phyloP scores from a whole-genome alignment of 2,113 vertebrate species.

The Strix aluco region DNA sequence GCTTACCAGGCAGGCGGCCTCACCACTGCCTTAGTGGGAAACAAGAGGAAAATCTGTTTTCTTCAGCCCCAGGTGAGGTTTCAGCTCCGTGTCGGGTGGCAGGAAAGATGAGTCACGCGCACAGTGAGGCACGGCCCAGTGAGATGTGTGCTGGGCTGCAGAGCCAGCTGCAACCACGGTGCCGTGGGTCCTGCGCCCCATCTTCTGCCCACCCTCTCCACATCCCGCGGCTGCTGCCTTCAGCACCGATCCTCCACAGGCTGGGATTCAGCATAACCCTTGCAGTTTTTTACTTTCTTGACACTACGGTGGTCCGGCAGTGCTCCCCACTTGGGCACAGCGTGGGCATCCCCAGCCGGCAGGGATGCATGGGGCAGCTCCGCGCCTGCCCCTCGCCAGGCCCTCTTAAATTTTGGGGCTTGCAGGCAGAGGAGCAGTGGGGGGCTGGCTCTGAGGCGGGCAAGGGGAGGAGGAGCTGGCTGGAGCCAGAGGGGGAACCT shows the following conservation, averaged over 20 bases:
- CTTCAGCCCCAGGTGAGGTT: not conserved
- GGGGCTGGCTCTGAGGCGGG: accelerated
- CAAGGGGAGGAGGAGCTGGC: not conserved
- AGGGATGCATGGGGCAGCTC: not conserved
- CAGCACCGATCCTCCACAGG: accelerated
- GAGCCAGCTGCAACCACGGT: not conserved
- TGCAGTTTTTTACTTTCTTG: not conserved
- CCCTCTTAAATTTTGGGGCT: not conserved
- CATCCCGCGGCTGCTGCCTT: not conserved
- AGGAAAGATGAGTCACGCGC: not conserved
- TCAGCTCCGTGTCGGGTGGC: accelerated
- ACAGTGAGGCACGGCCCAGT: accelerated
- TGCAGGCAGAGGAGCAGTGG: not conserved
- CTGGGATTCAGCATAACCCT: not conserved
- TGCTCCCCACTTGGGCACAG: accelerated
- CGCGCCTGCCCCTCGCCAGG: not conserved
- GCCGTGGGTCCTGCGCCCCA: accelerated
- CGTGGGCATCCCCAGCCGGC: not conserved
- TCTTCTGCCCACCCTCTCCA: not conserved
- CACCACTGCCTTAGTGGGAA: not conserved
- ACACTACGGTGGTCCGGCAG: accelerated
- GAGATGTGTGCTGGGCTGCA: not conserved
- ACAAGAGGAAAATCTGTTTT: not conserved
- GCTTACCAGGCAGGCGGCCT: not conserved
- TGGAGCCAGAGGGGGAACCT: not conserved